Percentiles rank a stretch among this genome's conserved stretches.
These are phyloP conservation scores for Ormyrus pomaceus DNA, from an alignment of 2,888 invertebrate species.

Conservation along the genomic window DNA sequence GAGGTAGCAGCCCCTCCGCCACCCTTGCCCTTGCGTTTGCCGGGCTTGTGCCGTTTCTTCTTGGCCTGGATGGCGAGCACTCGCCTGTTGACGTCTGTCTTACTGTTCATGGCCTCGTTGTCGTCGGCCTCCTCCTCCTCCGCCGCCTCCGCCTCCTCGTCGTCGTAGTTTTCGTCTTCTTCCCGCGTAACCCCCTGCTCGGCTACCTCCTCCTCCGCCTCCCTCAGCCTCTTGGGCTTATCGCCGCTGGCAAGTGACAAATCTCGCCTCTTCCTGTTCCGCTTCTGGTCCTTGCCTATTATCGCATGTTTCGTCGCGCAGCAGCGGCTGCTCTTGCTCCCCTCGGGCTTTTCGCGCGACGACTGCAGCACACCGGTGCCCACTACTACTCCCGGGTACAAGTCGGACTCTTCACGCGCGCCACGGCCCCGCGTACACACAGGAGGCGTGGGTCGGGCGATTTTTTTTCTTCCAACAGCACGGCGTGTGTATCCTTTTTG, in stretches of 20 bases:
- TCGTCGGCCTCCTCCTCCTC: slow-evolving; percentile 26
- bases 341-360: not conserved
- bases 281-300: not conserved
- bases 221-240: not conserved
- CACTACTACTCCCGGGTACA: not conserved
- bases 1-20: slow-evolving; percentile 71
- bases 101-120: slow-evolving; percentile 85
- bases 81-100: slow-evolving; percentile 93
- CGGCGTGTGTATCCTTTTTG: no score
- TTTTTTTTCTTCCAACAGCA: no score
- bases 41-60: slow-evolving; percentile 93
- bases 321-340: not conserved
- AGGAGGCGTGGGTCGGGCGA: not conserved
- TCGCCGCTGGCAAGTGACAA: not conserved
- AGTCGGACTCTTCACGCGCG: not conserved
- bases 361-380: not conserved
- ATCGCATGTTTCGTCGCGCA: not conserved
- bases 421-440: not conserved
- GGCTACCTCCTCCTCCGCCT: slow-evolving; percentile 4
- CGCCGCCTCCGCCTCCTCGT: slow-evolving; percentile 2
- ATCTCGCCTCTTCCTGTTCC: not conserved
- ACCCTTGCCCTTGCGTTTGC: slow-evolving; percentile 88
- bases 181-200: slow-evolving; percentile 22
- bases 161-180: slow-evolving; percentile 13
- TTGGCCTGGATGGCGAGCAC: slow-evolving; percentile 94